phyloP scores from a whole-genome alignment of 2,888 invertebrate species.

The Cyclophora albipunctata region DNA sequence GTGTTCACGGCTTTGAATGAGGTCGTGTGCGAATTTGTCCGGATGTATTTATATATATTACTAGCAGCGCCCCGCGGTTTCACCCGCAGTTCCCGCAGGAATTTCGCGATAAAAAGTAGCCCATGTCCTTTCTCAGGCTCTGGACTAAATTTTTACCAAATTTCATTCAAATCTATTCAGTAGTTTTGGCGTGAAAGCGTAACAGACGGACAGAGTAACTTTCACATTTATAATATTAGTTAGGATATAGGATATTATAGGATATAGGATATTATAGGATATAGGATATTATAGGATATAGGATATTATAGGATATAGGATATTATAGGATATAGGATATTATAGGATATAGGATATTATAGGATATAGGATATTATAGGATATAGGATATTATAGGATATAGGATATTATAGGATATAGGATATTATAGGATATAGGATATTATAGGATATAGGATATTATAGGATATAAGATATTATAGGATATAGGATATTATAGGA shows the following conservation, averaged over 20 bases:
- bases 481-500: background rate
- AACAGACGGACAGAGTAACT: no score
- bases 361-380: background rate
- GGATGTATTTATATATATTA: no score
- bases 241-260: background rate
- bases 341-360: background rate
- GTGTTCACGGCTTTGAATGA: no score
- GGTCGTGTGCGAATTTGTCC: no score
- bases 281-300: background rate
- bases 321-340: background rate
- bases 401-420: background rate
- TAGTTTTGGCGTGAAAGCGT: no score
- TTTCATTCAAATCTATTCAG: no score
- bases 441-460: background rate
- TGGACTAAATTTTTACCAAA: no score
- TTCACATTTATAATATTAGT: no score
- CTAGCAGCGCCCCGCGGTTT: no score
- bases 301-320: background rate
- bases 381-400: background rate
- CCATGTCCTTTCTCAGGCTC: no score
- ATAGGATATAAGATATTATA: background rate
- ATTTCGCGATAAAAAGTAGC: no score
- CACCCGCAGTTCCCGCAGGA: no score
- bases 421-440: background rate
- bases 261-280: background rate